A percentile compares a stretch with the other conserved stretches of the same genome.
Conservation (phyloP, 1,140 invertebrate genomes). For the Schlechtendalia chinensis region DNA sequence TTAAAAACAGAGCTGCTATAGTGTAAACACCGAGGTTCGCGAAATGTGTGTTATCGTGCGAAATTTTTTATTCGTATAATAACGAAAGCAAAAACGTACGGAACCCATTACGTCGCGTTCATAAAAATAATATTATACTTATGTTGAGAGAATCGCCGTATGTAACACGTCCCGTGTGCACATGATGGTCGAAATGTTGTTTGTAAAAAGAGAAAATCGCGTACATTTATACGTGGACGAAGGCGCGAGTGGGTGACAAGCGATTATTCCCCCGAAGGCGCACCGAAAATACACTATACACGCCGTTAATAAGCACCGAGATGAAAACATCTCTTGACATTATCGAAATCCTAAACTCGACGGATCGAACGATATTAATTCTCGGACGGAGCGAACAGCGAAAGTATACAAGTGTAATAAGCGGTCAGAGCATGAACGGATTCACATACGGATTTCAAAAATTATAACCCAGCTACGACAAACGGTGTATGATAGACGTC, state of each 20-base stretch:
- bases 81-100: background rate
- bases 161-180: too few relatives aligned
- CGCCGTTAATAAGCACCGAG: background rate
- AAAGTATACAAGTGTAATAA: background rate
- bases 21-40: too few relatives aligned
- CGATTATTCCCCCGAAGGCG: background rate
- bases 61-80: background rate
- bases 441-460: constrained; percentile 3
- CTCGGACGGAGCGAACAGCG: too few relatives aligned
- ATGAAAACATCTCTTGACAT: background rate
- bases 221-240: background rate
- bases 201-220: constrained; percentile 22
- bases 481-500: background rate
- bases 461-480: background rate
- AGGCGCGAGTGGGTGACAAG: background rate
- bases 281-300: background rate
- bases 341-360: constrained; percentile 10
- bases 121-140: too few relatives aligned
- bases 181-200: background rate
- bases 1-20: too few relatives aligned
- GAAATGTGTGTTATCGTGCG: background rate
- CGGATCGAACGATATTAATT: background rate
- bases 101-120: background rate
- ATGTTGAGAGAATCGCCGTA: too few relatives aligned
- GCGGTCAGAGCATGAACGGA: background rate